Percentiles rank a stretch among this genome's conserved stretches.
These are phyloP conservation scores for Parnassius orleans DNA, from an alignment of 2,888 invertebrate genomes.

Conservation along the genomic window DNA sequence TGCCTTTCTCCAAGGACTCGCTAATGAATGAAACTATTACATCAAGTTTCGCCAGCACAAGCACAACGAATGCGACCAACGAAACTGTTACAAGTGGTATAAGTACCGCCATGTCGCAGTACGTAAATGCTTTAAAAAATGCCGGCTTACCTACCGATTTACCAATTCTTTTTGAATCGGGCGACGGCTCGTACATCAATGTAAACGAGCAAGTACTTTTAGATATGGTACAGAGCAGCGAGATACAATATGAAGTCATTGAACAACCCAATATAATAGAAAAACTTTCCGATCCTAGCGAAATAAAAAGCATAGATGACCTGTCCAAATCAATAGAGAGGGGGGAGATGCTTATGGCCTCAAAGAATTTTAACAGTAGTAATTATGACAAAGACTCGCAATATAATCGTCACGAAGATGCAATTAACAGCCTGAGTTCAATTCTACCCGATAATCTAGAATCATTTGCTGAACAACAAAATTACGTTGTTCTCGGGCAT, in stretches of 20 bases:
- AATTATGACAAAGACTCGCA: conserved; percentile 57
- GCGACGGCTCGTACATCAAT: conserved; percentile 83
- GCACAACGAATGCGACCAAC: conserved; percentile 45
- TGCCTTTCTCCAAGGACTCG: conserved; percentile 56
- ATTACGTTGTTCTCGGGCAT: conserved; percentile 64
- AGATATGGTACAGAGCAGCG: conserved; percentile 77
- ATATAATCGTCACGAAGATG: conserved; percentile 57
- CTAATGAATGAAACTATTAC: conserved; percentile 58
- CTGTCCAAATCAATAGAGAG: conserved; percentile 73
- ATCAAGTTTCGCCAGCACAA: conserved; percentile 51
- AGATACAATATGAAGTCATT: conserved; percentile 76
- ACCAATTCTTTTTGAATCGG: conserved; percentile 83
- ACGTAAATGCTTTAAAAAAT: conserved; percentile 72
- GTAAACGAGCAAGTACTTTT: conserved; percentile 83
- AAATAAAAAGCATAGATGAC: conserved; percentile 76
- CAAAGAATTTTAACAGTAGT: conserved; percentile 49
- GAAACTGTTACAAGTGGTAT: conserved; percentile 52
- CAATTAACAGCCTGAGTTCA: conserved; percentile 64
- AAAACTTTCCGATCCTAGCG: conserved; percentile 71
- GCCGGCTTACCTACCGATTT: conserved; percentile 71
- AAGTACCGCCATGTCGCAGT: conserved; percentile 71
- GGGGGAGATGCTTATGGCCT: conserved; percentile 65
- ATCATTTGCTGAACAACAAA: conserved; percentile 67
- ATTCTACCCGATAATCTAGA: conserved; percentile 71
- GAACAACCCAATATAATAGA: conserved; percentile 78